A percentile compares a stretch with the other conserved stretches of the same genome.
These are phyloP conservation scores for Megalopta genalis DNA, from an alignment of 1,140 invertebrate species.

Conservation along the genomic window DNA sequence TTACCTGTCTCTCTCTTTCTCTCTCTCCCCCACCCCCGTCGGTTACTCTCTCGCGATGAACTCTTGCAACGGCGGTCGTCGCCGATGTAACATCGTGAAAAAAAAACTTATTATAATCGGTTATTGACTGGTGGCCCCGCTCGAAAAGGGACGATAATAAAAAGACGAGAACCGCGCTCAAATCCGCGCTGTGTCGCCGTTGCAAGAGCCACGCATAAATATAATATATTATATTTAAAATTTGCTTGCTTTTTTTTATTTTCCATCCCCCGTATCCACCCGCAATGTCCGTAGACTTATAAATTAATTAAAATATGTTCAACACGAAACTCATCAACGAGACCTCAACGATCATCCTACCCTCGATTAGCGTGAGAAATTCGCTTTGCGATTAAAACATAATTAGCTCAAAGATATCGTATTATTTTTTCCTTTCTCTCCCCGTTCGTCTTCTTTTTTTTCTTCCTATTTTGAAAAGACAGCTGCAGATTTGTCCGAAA, in stretches of 20 bases:
- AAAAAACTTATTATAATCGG: slow-evolving; percentile 67
- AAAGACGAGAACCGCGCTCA: no score
- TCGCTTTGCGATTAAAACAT: slow-evolving; percentile 22
- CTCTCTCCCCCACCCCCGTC: slow-evolving; percentile 38
- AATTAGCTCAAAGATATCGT: neutral
- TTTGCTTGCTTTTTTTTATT: slow-evolving; percentile 52
- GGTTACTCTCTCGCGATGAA: slow-evolving; percentile 36
- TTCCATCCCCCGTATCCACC: slow-evolving; percentile 33
- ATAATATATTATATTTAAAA: slow-evolving; percentile 67
- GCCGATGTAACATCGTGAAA: slow-evolving; percentile 58
- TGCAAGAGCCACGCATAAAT: slow-evolving; percentile 72
- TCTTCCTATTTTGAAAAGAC: slow-evolving; percentile 1
- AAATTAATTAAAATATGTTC: slow-evolving; percentile 59
- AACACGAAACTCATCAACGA: slow-evolving; percentile 57
- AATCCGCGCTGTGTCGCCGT: slow-evolving; percentile 59
- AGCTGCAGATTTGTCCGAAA: slow-evolving; percentile 41
- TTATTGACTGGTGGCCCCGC: slow-evolving; percentile 70
- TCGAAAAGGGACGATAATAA: slow-evolving; percentile 46
- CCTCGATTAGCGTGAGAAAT: slow-evolving; percentile 62
- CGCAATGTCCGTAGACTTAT: slow-evolving; percentile 42
- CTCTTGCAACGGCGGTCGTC: slow-evolving; percentile 60
- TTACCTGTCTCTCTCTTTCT: slow-evolving; percentile 51
- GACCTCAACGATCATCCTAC: slow-evolving; percentile 47
- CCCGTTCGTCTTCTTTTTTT: no score
- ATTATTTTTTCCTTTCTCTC: no score